These are phyloP conservation scores for Salpingus planirostris DNA, from an alignment of 2,888 invertebrate genomes.

Conservation along the genomic window DNA sequence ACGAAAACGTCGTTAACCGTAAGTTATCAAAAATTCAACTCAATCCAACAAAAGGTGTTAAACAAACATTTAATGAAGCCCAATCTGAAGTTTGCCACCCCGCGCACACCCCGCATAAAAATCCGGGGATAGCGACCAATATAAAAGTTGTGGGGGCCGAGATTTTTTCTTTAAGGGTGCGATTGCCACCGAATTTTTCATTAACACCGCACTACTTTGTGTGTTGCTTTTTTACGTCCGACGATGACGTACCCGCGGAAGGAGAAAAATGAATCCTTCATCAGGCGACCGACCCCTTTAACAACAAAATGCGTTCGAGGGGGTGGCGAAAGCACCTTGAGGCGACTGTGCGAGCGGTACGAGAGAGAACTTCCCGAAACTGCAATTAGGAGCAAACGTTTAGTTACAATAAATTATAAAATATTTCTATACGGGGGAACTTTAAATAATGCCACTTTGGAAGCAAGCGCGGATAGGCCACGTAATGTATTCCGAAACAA, in stretches of 20 bases:
- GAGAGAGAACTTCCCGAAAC: slow-evolving; percentile 25
- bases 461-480: slow-evolving; percentile 15
- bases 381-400: slow-evolving; percentile 39
- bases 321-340: too few relatives aligned
- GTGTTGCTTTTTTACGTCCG: too few relatives aligned
- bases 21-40: slow-evolving; percentile 33
- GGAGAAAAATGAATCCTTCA: too few relatives aligned
- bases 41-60: slow-evolving; percentile 34
- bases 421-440: slow-evolving; percentile 36
- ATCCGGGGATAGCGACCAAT: slow-evolving; percentile 25
- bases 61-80: slow-evolving; percentile 28
- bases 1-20: slow-evolving; percentile 18
- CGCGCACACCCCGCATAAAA: too few relatives aligned
- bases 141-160: slow-evolving; percentile 23
- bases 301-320: too few relatives aligned
- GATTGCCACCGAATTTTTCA: slow-evolving; percentile 33
- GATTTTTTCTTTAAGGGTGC: slow-evolving; percentile 23
- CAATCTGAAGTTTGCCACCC: slow-evolving; percentile 31
- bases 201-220: too few relatives aligned
- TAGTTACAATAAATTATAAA: slow-evolving; percentile 37
- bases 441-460: slow-evolving; percentile 36
- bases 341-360: too few relatives aligned
- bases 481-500: slow-evolving; percentile 34
- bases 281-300: too few relatives aligned
- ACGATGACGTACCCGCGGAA: too few relatives aligned